A percentile compares a stretch with the other conserved stretches of the same genome.
These are phyloP conservation scores for Epizoanthus rinbou DNA, from an alignment of 92 coral and sea anemone species.

Conservation along the genomic window DNA sequence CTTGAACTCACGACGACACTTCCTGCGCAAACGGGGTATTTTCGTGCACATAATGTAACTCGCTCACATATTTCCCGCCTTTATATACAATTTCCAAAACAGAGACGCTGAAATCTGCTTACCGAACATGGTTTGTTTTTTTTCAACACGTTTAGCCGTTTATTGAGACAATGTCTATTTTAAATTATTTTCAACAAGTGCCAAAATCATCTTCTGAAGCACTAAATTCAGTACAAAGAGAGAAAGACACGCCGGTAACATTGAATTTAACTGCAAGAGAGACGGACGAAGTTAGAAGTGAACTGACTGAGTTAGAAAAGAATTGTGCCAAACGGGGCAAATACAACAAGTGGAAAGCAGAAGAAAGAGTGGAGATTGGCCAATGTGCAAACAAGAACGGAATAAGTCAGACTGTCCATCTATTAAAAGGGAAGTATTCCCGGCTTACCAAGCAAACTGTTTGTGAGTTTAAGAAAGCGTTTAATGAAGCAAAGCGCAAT, in stretches of 20 bases:
- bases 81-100: conserved; percentile 15
- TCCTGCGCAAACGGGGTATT: conserved; percentile 1
- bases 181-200: conserved; percentile 37
- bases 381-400: conserved; percentile 43
- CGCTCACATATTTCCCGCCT: conserved; percentile 17
- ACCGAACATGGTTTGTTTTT: conserved; percentile 1
- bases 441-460: conserved; percentile 44
- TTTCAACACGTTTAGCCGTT: background rate
- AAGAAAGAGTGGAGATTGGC: conserved; percentile 45
- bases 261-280: conserved; percentile 48
- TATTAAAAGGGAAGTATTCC: conserved; percentile 46
- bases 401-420: conserved; percentile 42
- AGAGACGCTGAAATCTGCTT: conserved; percentile 22
- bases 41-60: conserved; percentile 1
- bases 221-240: conserved; percentile 40
- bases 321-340: conserved; percentile 46
- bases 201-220: conserved; percentile 39
- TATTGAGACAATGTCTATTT: conserved; percentile 37
- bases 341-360: conserved; percentile 45
- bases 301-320: conserved; percentile 45
- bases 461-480: conserved; percentile 33
- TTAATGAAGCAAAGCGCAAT: conserved; percentile 23
- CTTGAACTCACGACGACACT: background rate
- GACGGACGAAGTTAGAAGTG: conserved; percentile 36
- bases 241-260: conserved; percentile 10